phyloP scores from a whole-genome alignment of 2,888 invertebrate genomes.

The Brassicogethes aeneus region DNA sequence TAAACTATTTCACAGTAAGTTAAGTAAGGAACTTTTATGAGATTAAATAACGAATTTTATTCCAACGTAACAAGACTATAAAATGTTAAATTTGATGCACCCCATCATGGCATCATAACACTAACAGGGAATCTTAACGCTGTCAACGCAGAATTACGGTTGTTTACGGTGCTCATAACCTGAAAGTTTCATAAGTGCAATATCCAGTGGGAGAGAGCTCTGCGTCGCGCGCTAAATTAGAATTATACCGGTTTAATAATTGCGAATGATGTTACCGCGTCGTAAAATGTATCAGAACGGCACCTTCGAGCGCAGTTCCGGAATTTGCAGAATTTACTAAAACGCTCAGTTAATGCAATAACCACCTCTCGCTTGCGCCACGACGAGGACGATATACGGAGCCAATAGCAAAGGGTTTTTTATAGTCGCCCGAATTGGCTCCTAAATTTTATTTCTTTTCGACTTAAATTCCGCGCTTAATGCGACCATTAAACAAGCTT shows the following conservation, averaged over 20 bases:
- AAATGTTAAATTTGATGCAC: too few relatives aligned
- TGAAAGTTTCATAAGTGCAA: slow-evolving; percentile 25
- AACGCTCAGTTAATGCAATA: slow-evolving; percentile 13
- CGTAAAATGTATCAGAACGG: slow-evolving; percentile 29
- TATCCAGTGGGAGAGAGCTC: slow-evolving; percentile 19
- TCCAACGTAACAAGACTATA: too few relatives aligned
- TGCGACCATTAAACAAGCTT: too few relatives aligned
- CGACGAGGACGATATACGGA: too few relatives aligned
- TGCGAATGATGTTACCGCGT: slow-evolving; percentile 28
- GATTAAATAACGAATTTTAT: too few relatives aligned
- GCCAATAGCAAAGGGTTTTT: too few relatives aligned
- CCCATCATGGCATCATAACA: too few relatives aligned
- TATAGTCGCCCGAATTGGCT: too few relatives aligned
- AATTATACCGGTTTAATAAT: slow-evolving; percentile 29
- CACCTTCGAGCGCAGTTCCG: slow-evolving; percentile 26
- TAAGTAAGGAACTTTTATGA: too few relatives aligned
- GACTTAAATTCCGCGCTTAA: too few relatives aligned
- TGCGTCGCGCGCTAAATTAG: slow-evolving; percentile 18
- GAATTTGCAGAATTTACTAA: slow-evolving; percentile 17
- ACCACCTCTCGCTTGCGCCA: slow-evolving; percentile 4
- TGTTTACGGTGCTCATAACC: slow-evolving; percentile 23
- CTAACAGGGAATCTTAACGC: slow-evolving; percentile 8
- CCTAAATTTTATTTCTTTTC: too few relatives aligned
- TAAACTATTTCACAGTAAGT: too few relatives aligned
- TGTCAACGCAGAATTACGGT: slow-evolving; percentile 15